These are phyloP conservation scores for Acanthosepion lycidas DNA, from an alignment of 2,888 invertebrate species.

Conservation along the genomic window DNA sequence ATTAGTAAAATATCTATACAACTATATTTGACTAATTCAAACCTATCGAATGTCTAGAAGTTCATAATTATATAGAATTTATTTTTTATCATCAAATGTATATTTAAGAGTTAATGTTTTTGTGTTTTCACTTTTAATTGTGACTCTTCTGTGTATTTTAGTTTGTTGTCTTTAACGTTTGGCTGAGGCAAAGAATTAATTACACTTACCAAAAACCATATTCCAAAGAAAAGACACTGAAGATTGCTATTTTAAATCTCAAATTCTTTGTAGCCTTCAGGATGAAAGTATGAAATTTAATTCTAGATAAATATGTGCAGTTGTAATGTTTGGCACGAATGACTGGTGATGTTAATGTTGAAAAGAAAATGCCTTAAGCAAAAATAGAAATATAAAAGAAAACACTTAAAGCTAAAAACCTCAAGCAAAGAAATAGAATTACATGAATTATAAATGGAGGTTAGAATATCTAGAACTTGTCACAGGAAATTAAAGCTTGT, in stretches of 20 bases:
- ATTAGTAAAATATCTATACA: too few relatives aligned
- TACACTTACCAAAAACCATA: background rate
- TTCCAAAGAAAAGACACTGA: background rate
- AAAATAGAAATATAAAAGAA: background rate
- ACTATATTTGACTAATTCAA: too few relatives aligned
- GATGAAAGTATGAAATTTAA: constrained; percentile 5
- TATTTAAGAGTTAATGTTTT: background rate
- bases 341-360: background rate
- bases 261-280: background rate
- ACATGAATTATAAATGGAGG: too few relatives aligned
- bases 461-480: too few relatives aligned
- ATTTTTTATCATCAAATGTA: background rate
- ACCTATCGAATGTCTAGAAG: too few relatives aligned
- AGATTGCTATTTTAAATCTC: background rate
- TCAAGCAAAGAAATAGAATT: background rate
- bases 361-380: constrained; percentile 8
- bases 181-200: background rate
- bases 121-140: background rate
- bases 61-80: too few relatives aligned
- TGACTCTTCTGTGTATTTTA: background rate
- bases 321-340: background rate
- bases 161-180: background rate
- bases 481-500: too few relatives aligned
- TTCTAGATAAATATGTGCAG: constrained; percentile 33
- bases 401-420: background rate